These are phyloP conservation scores for Scleropages formosus DNA, from an alignment of 2,797 vertebrate genomes.

Conservation along the genomic window DNA sequence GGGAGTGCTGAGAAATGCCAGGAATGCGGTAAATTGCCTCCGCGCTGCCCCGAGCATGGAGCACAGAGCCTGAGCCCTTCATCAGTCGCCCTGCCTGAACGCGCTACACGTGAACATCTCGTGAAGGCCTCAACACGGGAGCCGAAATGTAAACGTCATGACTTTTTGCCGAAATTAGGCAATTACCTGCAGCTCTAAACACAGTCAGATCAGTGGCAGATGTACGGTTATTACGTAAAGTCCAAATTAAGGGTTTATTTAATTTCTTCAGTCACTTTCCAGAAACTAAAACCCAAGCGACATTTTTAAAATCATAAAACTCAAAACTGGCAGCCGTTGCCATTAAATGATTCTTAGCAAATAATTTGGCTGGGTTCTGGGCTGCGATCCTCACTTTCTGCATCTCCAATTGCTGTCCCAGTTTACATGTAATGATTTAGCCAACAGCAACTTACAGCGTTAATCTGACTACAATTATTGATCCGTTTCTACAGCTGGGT, in stretches of 20 bases:
- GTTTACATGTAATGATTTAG: no score
- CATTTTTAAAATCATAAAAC: neutral
- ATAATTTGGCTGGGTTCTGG: neutral
- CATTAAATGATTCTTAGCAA: neutral
- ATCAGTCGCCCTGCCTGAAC: neutral
- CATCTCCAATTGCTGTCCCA: neutral
- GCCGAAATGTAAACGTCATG: no score
- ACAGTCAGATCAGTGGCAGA: no score
- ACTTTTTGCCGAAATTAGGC: no score
- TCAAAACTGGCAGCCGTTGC: neutral
- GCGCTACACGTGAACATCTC: conserved; percentile 39
- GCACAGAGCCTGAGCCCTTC: neutral
- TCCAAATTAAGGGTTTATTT: neutral
- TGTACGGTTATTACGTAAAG: neutral
- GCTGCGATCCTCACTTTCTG: neutral
- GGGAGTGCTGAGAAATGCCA: conserved; percentile 29
- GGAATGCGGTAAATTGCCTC: conserved; percentile 36
- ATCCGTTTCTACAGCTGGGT: no score
- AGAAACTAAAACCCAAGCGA: neutral
- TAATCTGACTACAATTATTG: no score
- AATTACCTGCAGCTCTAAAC: no score
- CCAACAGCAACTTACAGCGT: no score
- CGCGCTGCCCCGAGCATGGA: conserved; percentile 1
- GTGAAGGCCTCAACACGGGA: no score
- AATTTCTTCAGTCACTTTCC: neutral